A percentile compares a stretch with the other conserved stretches of the same genome.
Evolutionary conservation across 2,888 invertebrate species (phyloP).

Genomic region (Volucella inanis): DNA sequence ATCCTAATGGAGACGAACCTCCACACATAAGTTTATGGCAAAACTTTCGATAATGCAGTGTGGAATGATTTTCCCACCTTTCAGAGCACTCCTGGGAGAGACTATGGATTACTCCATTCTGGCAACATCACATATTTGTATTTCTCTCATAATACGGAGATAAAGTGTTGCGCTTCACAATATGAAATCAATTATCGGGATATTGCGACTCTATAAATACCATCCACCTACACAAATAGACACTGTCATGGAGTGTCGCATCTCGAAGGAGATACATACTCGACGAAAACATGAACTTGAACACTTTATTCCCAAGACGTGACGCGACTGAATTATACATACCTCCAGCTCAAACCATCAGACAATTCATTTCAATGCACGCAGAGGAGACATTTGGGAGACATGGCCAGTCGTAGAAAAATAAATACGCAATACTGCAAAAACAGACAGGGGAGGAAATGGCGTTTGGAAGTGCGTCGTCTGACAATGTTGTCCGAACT

Average conservation of each 20-base stretch:
- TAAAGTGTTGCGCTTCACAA: conserved; percentile 51
- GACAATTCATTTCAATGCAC: conserved; percentile 21
- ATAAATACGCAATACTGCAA: not conserved
- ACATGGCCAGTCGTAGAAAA: conserved; percentile 32
- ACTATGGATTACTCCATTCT: conserved; percentile 21
- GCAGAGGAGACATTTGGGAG: conserved; percentile 66
- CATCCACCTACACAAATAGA: conserved; percentile 38
- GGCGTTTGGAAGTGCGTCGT: conserved; percentile 67
- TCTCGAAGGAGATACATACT: not conserved
- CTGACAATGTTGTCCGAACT: conserved; percentile 55
- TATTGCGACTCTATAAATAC: conserved; percentile 17
- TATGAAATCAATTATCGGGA: conserved; percentile 66
- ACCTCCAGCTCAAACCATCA: not conserved
- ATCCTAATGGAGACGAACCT: conserved; percentile 10
- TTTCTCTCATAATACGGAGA: conserved; percentile 11
- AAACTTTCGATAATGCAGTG: conserved; percentile 56
- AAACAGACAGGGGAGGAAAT: conserved; percentile 53
- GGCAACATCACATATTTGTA: conserved; percentile 18
- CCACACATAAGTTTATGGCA: conserved; percentile 41
- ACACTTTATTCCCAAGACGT: conserved; percentile 69
- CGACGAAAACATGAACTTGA: conserved; percentile 69
- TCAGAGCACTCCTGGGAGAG: conserved; percentile 15
- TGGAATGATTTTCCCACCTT: conserved; percentile 24
- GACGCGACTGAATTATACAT: conserved; percentile 33
- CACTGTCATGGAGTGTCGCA: conserved; percentile 5